Conservation (phyloP, 2,797 vertebrate genomes). For the Caiman crocodilus region DNA sequence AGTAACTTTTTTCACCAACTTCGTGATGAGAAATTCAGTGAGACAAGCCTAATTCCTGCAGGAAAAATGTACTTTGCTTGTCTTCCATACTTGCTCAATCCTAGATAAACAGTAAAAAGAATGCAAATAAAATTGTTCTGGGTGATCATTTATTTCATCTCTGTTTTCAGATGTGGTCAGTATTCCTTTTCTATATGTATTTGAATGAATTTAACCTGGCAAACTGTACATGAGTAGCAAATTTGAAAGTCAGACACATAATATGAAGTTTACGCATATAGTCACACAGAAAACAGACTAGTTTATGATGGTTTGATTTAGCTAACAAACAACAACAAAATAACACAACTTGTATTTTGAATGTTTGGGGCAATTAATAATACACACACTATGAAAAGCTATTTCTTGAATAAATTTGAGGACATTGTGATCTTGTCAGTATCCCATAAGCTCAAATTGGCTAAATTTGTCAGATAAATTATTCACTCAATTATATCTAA, state of each 20-base stretch:
- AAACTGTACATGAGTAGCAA: not conserved
- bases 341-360: not conserved
- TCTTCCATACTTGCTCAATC: not conserved
- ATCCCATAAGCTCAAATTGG: not conserved
- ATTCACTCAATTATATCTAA: not conserved
- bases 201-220: not conserved
- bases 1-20: conserved; percentile 33
- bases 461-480: not conserved
- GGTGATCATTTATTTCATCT: not conserved
- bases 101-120: not conserved
- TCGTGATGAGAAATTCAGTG: not conserved
- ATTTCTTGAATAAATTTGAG: fast-evolving
- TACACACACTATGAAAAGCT: fast-evolving
- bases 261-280: fast-evolving
- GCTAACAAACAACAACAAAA: not conserved
- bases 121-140: not conserved
- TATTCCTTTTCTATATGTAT: not conserved
- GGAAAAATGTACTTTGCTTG: not conserved
- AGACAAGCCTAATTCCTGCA: not conserved
- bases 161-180: fast-evolving
- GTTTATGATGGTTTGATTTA: not conserved
- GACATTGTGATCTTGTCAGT: not conserved
- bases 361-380: fast-evolving
- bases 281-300: fast-evolving
- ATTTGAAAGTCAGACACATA: not conserved